Conservation (phyloP, 2,113 vertebrate genomes). For the Nothocercus nigrocapillus region DNA sequence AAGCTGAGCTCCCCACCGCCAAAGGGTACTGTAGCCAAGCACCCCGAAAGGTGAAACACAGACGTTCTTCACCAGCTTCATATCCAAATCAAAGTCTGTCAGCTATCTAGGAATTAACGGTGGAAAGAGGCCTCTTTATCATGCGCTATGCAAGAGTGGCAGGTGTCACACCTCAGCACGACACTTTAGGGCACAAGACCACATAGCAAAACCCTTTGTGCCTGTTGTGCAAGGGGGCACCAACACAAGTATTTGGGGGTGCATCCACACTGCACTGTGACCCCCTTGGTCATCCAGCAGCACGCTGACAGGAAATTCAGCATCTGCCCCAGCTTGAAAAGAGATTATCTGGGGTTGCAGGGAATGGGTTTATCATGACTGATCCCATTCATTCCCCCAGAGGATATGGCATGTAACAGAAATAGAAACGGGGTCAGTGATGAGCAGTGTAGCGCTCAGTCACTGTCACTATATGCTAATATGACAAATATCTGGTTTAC, state of each 20-base stretch:
- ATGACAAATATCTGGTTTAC: neutral
- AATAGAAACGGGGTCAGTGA: slow-evolving; percentile 65
- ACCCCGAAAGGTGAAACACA: neutral
- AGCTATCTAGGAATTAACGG: neutral
- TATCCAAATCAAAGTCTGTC: neutral
- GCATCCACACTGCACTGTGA: neutral
- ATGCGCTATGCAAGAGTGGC: neutral
- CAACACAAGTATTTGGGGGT: neutral
- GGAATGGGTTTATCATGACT: slow-evolving; percentile 30
- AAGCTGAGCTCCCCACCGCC: neutral
- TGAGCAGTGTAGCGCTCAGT: slow-evolving; percentile 22
- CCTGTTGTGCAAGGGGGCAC: neutral
- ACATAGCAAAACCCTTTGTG: neutral
- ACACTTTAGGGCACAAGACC: neutral
- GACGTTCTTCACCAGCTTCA: neutral
- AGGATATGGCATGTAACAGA: slow-evolving; percentile 13
- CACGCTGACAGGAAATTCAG: neutral
- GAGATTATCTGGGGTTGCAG: slow-evolving; percentile 40
- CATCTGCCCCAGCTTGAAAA: slow-evolving; percentile 20
- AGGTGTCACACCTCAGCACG: neutral
- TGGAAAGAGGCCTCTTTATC: neutral
- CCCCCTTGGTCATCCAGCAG: neutral
- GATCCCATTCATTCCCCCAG: slow-evolving; percentile 48
- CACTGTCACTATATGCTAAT: slow-evolving; percentile 22
- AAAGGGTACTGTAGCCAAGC: neutral